Evolutionary conservation across 2,797 vertebrate species (phyloP), one percentile per base, ranked within the genome.

Genomic region (Cryptoprocta ferox): DNA sequence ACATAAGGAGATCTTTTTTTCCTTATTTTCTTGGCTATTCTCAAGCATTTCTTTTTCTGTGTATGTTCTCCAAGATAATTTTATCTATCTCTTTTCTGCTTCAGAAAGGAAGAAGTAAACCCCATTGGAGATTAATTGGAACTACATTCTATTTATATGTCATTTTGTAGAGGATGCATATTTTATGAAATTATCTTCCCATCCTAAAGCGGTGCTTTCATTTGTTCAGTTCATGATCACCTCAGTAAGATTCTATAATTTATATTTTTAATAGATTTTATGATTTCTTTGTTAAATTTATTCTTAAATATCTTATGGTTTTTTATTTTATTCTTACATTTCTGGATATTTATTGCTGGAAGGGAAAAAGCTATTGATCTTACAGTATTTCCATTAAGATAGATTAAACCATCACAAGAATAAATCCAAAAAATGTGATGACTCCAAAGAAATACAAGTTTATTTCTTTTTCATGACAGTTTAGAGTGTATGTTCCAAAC

Each of bases 161-260:
- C 61, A 76, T 26, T 61, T 80, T 70, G 32, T 39, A 35, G 42
- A 80, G 8, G 26, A 68, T 87, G 70, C 79, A n/a, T 71, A 68
- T 56, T 39, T 80, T 84, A 45, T 59, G 16, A 53, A 63, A 78
- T 75, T 61, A 70, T 88, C n/a, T 82, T 83, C 19, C 59, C 39
- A 65, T 83, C 32, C 50, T 79, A 93, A 9, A 75, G 50, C 35
- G 5, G 4, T 65, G 61, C 39, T 81, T 80, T 61, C 21, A 2
- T 96, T 94, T 95, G 30, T 70, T 91, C 83, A 94, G 24, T 86
- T 83, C 11, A 35, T 37, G 16, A 91, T 86, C 3, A 80, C 24
- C 3, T 48, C 56, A 59, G 35, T 88, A 59, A 75, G 26, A 73
- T 80, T 94, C 78, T 78, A 42, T 45, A 66, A 11, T 73, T 73